Percentiles rank a stretch among this genome's conserved stretches.
Conservation (phyloP, 2,797 vertebrate genomes). For the Aldrovandia affinis region DNA sequence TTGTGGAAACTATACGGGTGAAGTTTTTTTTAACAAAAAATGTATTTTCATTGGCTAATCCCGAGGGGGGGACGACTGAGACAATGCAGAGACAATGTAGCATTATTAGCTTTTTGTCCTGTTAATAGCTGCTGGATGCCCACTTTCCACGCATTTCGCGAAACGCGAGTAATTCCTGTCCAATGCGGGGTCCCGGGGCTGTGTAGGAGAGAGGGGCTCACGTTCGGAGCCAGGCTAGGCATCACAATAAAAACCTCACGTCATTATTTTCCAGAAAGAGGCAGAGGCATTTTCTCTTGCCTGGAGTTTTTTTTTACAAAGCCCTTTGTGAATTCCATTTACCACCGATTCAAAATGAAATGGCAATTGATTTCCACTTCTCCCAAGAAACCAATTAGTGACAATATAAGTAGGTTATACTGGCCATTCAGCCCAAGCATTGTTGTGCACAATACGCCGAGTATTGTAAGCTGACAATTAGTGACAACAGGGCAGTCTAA, state of each 20-base stretch:
- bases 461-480: conserved; percentile 35
- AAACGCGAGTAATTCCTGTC: neutral
- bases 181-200: no score
- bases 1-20: neutral
- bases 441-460: conserved; percentile 25
- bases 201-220: neutral
- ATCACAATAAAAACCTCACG: conserved; percentile 9
- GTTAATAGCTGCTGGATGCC: neutral
- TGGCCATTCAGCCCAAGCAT: conserved; percentile 20
- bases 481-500: conserved; percentile 25
- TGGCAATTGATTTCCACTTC: conserved; percentile 27
- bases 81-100: no score
- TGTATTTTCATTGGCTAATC: no score
- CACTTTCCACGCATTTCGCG: neutral
- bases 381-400: conserved; percentile 38
- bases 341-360: conserved; percentile 17
- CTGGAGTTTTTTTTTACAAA: conserved; percentile 2
- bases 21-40: neutral
- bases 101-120: no score
- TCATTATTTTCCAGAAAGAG: conserved; percentile 24
- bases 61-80: no score
- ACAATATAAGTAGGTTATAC: conserved; percentile 38
- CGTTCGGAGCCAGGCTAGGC: neutral
- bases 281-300: conserved; percentile 27
- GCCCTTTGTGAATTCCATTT: conserved; percentile 23